Base-by-base conservation (phyloP, 1,140 invertebrate genomes). In the Trichonephila inaurata region DNA sequence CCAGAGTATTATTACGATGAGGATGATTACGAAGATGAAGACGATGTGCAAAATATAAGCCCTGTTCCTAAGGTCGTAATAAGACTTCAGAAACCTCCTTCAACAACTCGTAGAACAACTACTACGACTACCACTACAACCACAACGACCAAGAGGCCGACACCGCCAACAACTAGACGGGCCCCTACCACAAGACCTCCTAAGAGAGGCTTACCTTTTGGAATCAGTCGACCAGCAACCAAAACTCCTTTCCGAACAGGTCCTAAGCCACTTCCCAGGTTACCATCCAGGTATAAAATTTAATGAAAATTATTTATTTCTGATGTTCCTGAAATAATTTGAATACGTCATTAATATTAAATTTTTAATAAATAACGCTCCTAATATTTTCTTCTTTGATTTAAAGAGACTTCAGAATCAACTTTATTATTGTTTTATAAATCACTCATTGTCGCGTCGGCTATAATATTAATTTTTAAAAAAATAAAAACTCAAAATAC, bases 1-100 rank as follows among this genome's bases (percentile, higher is more conserved):
- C 85, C 93, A n/a, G 93, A 94, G 40, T 94, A 94, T 21, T 94
- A 94, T 28, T 94, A 90, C 61, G 93, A 94, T 19, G 92, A 93
- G 6, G 93, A 94, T 16, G 93, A 94, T 21, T 89, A 94, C 28
- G 93, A 94, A 60, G 88, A 94, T 18, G 92, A 94, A 0, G 93
- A 94, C 44, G 93, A 90, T 21, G 87, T 69, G 0, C 87, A 89
- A 19, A 89, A 85, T 24, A 89, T 85, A 7, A 89, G 87, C 64
- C 93, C 93, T 5, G 77, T 82, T 6, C 92, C 92, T 1, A 94
- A 90, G 44, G 87, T 94, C 5, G 87, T 90, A 7, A 94, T 90
- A 18, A 88, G 87, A 19, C 62, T 94, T 14, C 88, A 94, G 24
- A 94, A 90, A 61, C 92, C 92, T 24, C 40, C 44, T 14, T 77